Conservation (phyloP, 2,113 vertebrate genomes). For the Oenanthe melanoleuca region DNA sequence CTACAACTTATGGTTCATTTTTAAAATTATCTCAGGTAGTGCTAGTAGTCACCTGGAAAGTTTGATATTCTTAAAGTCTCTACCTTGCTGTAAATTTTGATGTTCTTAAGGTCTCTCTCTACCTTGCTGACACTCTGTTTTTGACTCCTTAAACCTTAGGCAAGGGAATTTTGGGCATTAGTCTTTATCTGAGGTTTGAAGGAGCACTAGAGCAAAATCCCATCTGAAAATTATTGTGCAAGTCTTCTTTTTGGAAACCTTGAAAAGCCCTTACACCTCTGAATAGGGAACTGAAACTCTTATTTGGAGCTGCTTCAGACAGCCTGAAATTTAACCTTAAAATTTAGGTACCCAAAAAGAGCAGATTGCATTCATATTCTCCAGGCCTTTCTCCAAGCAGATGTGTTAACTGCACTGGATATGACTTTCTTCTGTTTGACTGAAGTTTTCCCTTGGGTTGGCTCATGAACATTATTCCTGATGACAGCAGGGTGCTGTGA, state of each 20-base stretch:
- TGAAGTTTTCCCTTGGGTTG: neutral
- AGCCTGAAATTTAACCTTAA: neutral
- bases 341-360: neutral
- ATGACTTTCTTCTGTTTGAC: constrained; percentile 9
- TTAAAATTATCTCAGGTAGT: neutral
- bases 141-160: neutral
- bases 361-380: constrained; percentile 5
- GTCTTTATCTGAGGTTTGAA: neutral
- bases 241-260: neutral
- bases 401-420: constrained; percentile 39
- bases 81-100: neutral
- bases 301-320: neutral
- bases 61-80: neutral
- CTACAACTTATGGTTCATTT: neutral
- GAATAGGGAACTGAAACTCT: neutral
- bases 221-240: neutral
- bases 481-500: constrained; percentile 20
- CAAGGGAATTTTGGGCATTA: neutral
- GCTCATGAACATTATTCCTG: constrained; percentile 27
- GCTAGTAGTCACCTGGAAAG: neutral
- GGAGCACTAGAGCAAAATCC: neutral
- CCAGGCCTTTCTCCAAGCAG: constrained; percentile 31
- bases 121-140: neutral
- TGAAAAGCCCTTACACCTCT: neutral
- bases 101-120: neutral